phyloP scores from a whole-genome alignment of 2,888 invertebrate species.

The Geotrupes spiniger region DNA sequence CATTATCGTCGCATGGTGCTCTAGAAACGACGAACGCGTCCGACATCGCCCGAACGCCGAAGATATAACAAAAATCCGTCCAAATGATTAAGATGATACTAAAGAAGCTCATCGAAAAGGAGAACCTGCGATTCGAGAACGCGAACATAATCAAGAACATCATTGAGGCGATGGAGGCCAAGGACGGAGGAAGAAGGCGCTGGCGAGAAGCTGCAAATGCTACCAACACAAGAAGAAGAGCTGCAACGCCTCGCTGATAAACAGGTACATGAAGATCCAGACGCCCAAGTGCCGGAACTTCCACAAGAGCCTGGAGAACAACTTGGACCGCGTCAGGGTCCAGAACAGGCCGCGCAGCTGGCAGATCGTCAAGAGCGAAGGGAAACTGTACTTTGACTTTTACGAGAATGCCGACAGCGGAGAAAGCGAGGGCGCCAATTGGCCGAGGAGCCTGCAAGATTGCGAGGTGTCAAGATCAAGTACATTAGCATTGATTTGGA shows the following conservation, averaged over 20 bases:
- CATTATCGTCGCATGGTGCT: no score
- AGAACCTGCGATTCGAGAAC: slow-evolving; percentile 36
- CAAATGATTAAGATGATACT: slow-evolving; percentile 28
- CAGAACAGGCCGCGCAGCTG: slow-evolving; percentile 32
- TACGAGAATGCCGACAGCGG: slow-evolving; percentile 34
- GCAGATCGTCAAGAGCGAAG: slow-evolving; percentile 36
- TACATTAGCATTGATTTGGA: slow-evolving; percentile 27
- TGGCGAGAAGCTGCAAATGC: slow-evolving; percentile 14
- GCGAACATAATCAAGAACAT: slow-evolving; percentile 45
- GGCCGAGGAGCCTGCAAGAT: slow-evolving; percentile 25
- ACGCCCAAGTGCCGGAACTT: slow-evolving; percentile 25
- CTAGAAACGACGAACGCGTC: no score
- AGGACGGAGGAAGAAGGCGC: slow-evolving; percentile 25
- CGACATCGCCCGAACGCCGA: no score
- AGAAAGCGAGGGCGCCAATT: slow-evolving; percentile 40
- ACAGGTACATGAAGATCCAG: slow-evolving; percentile 19
- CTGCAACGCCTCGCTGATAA: slow-evolving; percentile 26
- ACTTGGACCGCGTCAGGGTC: slow-evolving; percentile 12
- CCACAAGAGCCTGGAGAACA: slow-evolving; percentile 31
- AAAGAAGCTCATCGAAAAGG: slow-evolving; percentile 26
- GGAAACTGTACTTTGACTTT: slow-evolving; percentile 42
- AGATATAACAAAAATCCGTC: no score
- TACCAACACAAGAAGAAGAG: slow-evolving; percentile 23
- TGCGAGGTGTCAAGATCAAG: slow-evolving; percentile 10
- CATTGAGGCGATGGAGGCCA: slow-evolving; percentile 43